Evolutionary conservation across 2,888 invertebrate species (phyloP), one percentile per base, ranked within the genome.

Genomic region (Drosophila greeni): DNA sequence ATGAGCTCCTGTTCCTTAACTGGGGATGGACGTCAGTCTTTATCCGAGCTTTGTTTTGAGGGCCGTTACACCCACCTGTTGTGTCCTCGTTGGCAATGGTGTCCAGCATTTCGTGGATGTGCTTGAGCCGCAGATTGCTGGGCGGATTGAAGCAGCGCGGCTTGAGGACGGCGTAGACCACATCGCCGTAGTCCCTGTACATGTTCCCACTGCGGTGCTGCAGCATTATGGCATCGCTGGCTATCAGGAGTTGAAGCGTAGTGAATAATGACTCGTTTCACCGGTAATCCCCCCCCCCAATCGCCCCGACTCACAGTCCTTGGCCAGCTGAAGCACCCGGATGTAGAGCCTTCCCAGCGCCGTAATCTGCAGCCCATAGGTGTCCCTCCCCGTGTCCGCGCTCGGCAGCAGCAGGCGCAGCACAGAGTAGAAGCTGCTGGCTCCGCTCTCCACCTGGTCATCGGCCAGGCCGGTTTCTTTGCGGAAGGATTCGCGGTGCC

Each of bases 321-420:
- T 92, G 14, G 93, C 92, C 43, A 98, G 89, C 62, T 94, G 92
- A 51, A 97, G 90, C 49, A 95, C 92, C 78, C 92, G 92, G n/a
- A 95, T 92, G 65, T 96, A 92, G 4, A 87, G 80, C 18, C 91
- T 91, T 0, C 94, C 94, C 62, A 98, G 90, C 72, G 92, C 92
- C 34, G 91, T 90, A 88, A 95, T 94, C 89, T 96, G 95, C 66
- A 98, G 90, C 20, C 96, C 95, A 88, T 96, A 96, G 0, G 95
- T 91, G 37, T 92, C 92, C 73, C 97, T 91, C 73, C 94, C 93
- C 72, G 93, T 92, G 83, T 98, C 98, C 33, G 92, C 89, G 64
- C 92, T 91, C 1, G 97, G 97, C 29, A 97, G 83, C 11, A 98
- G 87, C 33, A 97, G 90, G 70, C 97, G 91, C 75, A 98, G 86